Percentiles rank a stretch among this genome's conserved stretches.
These are phyloP conservation scores for Atherinosoma microstoma DNA, from an alignment of 2,797 vertebrate species.

Conservation along the genomic window DNA sequence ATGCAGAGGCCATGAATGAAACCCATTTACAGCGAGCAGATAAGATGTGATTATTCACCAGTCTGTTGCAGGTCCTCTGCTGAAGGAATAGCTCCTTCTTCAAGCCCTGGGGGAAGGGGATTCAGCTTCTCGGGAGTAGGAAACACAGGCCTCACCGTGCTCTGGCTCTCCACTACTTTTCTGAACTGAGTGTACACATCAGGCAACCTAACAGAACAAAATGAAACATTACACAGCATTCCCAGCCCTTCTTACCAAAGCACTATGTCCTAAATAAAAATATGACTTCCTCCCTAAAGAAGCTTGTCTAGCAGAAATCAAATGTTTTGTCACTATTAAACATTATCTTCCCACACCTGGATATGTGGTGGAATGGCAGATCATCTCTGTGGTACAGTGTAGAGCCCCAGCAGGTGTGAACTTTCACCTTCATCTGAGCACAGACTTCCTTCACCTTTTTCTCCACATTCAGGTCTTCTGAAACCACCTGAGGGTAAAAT, in stretches of 20 bases:
- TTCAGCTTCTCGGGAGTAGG: constrained; percentile 73
- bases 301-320: background rate
- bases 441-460: constrained; percentile 81
- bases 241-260: background rate
- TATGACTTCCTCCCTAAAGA: background rate
- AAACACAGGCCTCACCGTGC: constrained; percentile 77
- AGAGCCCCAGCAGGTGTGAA: constrained; percentile 87
- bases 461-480: constrained; percentile 86
- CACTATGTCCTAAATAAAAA: background rate
- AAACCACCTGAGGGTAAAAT: constrained; percentile 72
- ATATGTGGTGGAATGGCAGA: constrained; percentile 82
- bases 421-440: constrained; percentile 78
- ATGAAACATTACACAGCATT: constrained; percentile 17
- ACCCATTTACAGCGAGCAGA: background rate
- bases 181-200: constrained; percentile 89
- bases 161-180: constrained; percentile 80
- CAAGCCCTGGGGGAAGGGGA: constrained; percentile 78
- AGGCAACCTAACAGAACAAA: constrained; percentile 78
- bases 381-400: constrained; percentile 87
- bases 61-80: constrained; percentile 82
- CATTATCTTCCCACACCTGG: constrained; percentile 71
- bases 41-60: constrained; percentile 64
- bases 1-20: background rate
- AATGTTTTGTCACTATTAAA: background rate
- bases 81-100: constrained; percentile 83